Conservation (phyloP, 2,113 vertebrate species). For the Tiliqua scincoides region DNA sequence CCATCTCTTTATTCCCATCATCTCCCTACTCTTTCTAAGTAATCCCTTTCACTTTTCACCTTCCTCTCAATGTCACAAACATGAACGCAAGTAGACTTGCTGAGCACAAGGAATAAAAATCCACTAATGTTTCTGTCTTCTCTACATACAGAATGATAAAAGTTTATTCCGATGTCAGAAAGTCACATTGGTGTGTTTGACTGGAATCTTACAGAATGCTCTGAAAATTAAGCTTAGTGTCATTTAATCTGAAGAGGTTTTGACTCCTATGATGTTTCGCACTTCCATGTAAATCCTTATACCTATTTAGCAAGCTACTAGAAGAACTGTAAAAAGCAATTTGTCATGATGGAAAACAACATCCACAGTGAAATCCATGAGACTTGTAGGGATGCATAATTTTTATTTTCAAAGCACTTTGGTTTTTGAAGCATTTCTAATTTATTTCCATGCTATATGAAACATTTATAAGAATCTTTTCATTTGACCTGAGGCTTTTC, state of each 20-base stretch:
- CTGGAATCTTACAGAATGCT: not conserved
- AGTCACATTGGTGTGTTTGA: conserved; percentile 19
- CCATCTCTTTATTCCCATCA: too few relatives aligned
- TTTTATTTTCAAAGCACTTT: too few relatives aligned
- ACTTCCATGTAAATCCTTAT: not conserved
- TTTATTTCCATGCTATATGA: not conserved
- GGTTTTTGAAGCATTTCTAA: not conserved
- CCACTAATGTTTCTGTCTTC: not conserved
- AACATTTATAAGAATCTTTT: not conserved
- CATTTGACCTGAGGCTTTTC: not conserved
- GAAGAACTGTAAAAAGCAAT: not conserved
- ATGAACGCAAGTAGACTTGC: too few relatives aligned
- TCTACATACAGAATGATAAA: not conserved
- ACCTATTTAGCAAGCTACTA: conserved; percentile 2
- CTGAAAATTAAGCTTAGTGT: conserved; percentile 25
- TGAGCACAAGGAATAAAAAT: conserved; percentile 1
- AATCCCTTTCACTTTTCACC: too few relatives aligned
- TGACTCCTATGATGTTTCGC: conserved; percentile 20
- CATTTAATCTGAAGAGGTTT: conserved; percentile 28
- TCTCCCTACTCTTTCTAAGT: too few relatives aligned
- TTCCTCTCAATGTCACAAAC: too few relatives aligned
- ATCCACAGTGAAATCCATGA: not conserved
- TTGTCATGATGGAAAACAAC: conserved; percentile 16
- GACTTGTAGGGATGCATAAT: too few relatives aligned
- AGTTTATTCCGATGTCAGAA: conserved; percentile 2